Evolutionary conservation across 2,797 vertebrate species (phyloP).

Genomic region (Malacoctenus gilli): DNA sequence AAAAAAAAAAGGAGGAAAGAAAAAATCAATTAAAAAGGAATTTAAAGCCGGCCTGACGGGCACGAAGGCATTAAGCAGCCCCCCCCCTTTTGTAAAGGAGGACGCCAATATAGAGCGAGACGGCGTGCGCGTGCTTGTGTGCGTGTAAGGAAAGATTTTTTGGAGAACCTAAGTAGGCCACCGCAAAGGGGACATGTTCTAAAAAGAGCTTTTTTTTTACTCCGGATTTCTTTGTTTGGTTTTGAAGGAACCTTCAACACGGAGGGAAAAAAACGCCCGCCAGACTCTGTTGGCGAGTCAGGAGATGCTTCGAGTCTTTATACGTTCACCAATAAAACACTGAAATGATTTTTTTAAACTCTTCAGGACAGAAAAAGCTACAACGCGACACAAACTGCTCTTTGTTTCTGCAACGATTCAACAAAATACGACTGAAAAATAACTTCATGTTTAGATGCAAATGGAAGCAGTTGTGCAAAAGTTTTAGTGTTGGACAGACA

Average conservation of each 20-base stretch:
- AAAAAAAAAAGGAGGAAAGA: neutral
- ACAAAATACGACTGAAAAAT: too few species aligned
- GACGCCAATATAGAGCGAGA: slow-evolving; percentile 35
- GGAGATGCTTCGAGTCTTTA: too few species aligned
- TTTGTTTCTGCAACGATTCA: too few species aligned
- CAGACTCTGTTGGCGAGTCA: too few species aligned
- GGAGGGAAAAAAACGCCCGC: slow-evolving; percentile 4
- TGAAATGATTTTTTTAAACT: too few species aligned
- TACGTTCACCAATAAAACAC: too few species aligned
- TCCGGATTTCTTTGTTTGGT: slow-evolving; percentile 22
- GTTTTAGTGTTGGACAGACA: too few species aligned
- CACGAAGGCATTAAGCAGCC: slow-evolving; percentile 29
- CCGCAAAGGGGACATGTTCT: slow-evolving; percentile 49
- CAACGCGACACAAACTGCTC: too few species aligned
- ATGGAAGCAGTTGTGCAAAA: too few species aligned
- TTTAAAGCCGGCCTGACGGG: slow-evolving; percentile 7
- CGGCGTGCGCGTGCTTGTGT: neutral
- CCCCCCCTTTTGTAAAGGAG: slow-evolving; percentile 28
- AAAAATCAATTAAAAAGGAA: neutral
- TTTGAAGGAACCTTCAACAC: slow-evolving; percentile 20
- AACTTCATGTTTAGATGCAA: too few species aligned
- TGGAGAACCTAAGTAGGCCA: slow-evolving; percentile 53
- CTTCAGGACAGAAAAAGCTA: too few species aligned
- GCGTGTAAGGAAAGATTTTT: too few species aligned
- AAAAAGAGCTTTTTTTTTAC: slow-evolving; percentile 35